Base-by-base conservation (phyloP, 2,113 vertebrate species). In the Mormyrus iriodes region DNA sequence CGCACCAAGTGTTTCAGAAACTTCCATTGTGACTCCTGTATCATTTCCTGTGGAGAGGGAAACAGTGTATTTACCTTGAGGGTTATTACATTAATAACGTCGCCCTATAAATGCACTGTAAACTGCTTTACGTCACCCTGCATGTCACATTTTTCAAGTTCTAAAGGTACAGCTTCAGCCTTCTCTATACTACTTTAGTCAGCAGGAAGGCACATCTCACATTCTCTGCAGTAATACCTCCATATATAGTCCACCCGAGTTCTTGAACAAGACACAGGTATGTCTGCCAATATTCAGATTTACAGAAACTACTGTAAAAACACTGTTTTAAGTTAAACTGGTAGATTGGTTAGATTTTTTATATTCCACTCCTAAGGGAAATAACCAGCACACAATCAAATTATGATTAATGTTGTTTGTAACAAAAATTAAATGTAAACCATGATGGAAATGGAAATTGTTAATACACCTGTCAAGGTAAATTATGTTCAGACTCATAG, bases 1-100 rank as follows among this genome's bases (percentile, higher is more conserved):
- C 95, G 76, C 98, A 99, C 98, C 97, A 95, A 95, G 95, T 93
- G 97, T 95, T 92, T 98, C 97, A 91, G 97, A 96, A 94, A 98
- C 96, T 93, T 99, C 98, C 98, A 99, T 99, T 93, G 95, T 96
- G 94, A 96, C 95, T 91, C 95, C 95, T 92, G 95, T 95, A 93
- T 97, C 97, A 92, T 96, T 93, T 94, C 96, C 98, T 99, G 90
- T 3, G 24, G 58, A 52, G 90, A 89, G 92, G 90, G 90, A 94
- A 83, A 92, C 82, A 89, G 85, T 39, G 15, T 35, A 90, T 17
- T 31, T 46, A 35, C 61, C 49, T 82, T 46, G 8, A 3, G 46
- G 31, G 4, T 49, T 39, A 86, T n/a, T 4, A 53, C 27, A 55
- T 52, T 39, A 27, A 44, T 84, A 13, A 84, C 44, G 10, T 10